phyloP scores from a whole-genome alignment of 2,888 invertebrate species.

The Tachina grossa region DNA sequence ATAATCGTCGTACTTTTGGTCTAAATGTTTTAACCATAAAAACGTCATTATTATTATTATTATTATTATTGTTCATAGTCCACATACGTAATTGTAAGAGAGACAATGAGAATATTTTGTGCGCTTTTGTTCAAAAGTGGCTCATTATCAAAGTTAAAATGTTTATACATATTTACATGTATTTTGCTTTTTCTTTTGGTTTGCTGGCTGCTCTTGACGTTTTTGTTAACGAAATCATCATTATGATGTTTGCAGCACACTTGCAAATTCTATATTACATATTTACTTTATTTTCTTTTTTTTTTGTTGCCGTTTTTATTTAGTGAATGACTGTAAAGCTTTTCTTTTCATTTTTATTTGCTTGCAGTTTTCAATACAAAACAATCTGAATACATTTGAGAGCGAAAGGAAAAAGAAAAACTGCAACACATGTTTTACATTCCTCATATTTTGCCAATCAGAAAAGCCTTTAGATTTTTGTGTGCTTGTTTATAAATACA shows the following conservation, averaged over 20 bases:
- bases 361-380: conserved; percentile 12
- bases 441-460: not conserved
- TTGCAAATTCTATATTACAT: conserved; percentile 3
- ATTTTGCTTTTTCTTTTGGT: not conserved
- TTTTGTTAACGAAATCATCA: conserved; percentile 54
- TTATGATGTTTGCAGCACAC: conserved; percentile 50
- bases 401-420: conserved; percentile 2
- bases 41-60: conserved; percentile 12
- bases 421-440: conserved; percentile 6
- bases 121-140: conserved; percentile 35
- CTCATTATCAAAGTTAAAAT: conserved; percentile 56
- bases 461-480: not conserved
- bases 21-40: conserved; percentile 21
- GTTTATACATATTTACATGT: not conserved
- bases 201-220: conserved; percentile 11
- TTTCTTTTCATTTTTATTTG: not conserved
- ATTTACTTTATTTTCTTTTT: not conserved
- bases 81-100: conserved; percentile 15
- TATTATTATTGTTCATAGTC: not conserved
- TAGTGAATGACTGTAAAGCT: not conserved
- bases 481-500: no score
- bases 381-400: not conserved
- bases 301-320: conserved; percentile 9
- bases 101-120: conserved; percentile 32
- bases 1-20: not conserved